These are phyloP conservation scores for Stenodera caucasica DNA, from an alignment of 2,888 invertebrate genomes.

Conservation along the genomic window DNA sequence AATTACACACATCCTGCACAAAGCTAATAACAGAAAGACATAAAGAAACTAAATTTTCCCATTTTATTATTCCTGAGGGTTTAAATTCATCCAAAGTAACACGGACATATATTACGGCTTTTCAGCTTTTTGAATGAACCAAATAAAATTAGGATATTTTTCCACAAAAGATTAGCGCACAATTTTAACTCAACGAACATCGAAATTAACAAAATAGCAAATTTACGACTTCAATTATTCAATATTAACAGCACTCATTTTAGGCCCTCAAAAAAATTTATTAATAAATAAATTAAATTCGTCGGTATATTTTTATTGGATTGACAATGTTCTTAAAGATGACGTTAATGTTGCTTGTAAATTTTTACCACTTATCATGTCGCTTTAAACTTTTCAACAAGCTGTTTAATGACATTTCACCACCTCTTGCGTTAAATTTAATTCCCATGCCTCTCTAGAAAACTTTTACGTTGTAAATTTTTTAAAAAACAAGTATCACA, in stretches of 20 bases:
- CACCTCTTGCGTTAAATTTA: conserved; percentile 19
- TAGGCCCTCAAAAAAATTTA: too few relatives aligned
- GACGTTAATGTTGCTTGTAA: conserved; percentile 10
- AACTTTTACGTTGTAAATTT: conserved; percentile 14
- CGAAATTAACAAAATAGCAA: background rate
- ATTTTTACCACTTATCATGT: conserved; percentile 21
- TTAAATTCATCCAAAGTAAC: conserved; percentile 4
- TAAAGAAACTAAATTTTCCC: conserved; percentile 4
- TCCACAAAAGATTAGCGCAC: background rate
- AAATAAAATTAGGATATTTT: conserved; percentile 5
- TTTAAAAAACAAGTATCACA: conserved; percentile 7
- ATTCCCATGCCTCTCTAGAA: conserved; percentile 11
- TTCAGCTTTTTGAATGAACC: conserved; percentile 4
- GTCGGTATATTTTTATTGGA: conserved; percentile 11
- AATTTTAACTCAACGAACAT: background rate
- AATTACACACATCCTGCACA: conserved; percentile 8
- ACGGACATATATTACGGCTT: conserved; percentile 3
- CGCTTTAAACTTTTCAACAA: conserved; percentile 20
- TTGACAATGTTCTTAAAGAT: conserved; percentile 3
- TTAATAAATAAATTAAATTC: too few relatives aligned
- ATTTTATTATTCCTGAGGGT: conserved; percentile 3
- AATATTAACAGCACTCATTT: too few relatives aligned
- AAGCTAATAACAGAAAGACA: conserved; percentile 2
- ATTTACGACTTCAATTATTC: too few relatives aligned
- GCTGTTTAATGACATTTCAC: conserved; percentile 19